Base-by-base conservation (phyloP, 2,113 vertebrate genomes). In the Phaethon lepturus region DNA sequence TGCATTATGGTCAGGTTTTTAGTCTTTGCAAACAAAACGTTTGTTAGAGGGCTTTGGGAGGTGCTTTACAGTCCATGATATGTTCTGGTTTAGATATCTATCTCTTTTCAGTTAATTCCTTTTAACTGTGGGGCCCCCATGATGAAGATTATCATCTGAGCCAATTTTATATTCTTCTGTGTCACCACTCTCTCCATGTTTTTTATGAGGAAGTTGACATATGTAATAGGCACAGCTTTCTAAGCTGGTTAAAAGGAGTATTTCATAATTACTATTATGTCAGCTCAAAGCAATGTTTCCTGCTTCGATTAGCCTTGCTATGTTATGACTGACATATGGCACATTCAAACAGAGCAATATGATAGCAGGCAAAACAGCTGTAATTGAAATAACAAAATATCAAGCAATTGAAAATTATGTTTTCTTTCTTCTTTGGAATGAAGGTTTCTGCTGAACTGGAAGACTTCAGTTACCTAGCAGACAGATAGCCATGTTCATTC, bases 301-400 rank as follows among this genome's bases (percentile, higher is more conserved):
- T 84, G 73, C 67, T 87, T 69, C 52, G 49, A 79, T 91, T 71
- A 91, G 17, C 24, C 60, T 56, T 60, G 62, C 31, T 67, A 7
- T 59, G 28, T 66, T 84, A 84, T 91, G 73, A 71, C 56, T 88
- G 83, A 64, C 83, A 91, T 82, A 86, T 75, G 94, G 77, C 72
- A 68, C 56, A 69, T 42, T 84, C 67, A 84, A 74, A 78, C n/a
- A 83, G 52, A 92, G 31, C 44, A 87, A 83, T 73, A 90, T 17
- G 44, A 44, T 74, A 90, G 10, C 55, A 71, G 31, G 31, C 31
- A 88, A 82, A 91, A 38, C 17, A 75, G 23, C 23, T 14, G 26
- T 83, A 64, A 49, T 2, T 79, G 42, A 66, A 50, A 75, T 44
- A 86, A 83, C 13, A 63, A 69, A 79, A 69, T 74, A 68, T 42